Conservation (phyloP, 2,797 vertebrate species). For the Hephaestus fuliginosus region DNA sequence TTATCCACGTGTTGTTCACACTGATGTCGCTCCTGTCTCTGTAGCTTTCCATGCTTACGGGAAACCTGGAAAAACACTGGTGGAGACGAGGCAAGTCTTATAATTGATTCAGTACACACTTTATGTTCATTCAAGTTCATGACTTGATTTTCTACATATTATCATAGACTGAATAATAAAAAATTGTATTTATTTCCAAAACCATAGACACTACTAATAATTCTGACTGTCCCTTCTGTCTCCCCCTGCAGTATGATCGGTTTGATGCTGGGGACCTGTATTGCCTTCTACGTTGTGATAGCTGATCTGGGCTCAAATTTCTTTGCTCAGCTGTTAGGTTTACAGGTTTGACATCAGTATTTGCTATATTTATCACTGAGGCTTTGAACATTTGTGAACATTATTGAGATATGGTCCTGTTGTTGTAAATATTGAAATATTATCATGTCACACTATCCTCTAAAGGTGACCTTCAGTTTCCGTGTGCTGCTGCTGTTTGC, state of each 20-base stretch:
- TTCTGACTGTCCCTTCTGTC: neutral
- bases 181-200: neutral
- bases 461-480: conserved; percentile 90
- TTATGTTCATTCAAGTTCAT: neutral
- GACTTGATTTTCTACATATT: neutral
- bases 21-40: conserved; percentile 29
- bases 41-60: conserved; percentile 97
- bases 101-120: neutral
- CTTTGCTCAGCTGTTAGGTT: conserved; percentile 92
- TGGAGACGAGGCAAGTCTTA: conserved; percentile 92
- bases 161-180: too few species aligned
- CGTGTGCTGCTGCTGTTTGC: conserved; percentile 91
- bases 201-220: neutral
- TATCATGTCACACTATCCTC: neutral
- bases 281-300: conserved; percentile 98
- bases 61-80: conserved; percentile 94
- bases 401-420: neutral
- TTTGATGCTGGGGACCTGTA: conserved; percentile 98
- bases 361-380: neutral
- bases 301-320: conserved; percentile 97
- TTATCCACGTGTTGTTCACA: conserved; percentile 37
- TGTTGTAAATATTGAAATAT: too few species aligned
- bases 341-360: conserved; percentile 87
- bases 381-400: neutral
- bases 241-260: conserved; percentile 93